Conservation (phyloP, 23 tunicate species). For the Botrylloides violaceus region DNA sequence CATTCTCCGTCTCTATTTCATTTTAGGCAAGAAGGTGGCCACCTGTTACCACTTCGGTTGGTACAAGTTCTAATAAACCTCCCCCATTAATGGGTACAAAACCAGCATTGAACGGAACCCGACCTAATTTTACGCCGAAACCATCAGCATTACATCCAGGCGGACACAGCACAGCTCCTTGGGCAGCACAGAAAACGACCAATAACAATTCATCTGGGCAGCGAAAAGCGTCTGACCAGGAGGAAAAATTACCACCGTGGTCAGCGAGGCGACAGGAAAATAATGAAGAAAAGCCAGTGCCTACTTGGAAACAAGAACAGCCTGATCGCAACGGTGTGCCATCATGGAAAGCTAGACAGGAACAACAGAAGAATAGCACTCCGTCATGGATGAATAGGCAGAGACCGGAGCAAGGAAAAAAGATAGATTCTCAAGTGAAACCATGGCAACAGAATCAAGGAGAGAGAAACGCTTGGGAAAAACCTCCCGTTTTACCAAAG, state of each 20-base stretch:
- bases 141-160: neutral
- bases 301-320: neutral
- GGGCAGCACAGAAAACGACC: neutral
- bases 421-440: no score
- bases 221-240: neutral
- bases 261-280: neutral
- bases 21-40: neutral
- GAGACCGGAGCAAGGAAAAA: no score
- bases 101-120: neutral
- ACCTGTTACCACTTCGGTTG: neutral
- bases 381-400: constrained; percentile 1
- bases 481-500: no score
- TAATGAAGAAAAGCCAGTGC: neutral
- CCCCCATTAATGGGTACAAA: neutral
- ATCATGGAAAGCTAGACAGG: neutral
- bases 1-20: no score
- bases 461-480: no score
- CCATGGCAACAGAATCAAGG: no score
- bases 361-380: neutral
- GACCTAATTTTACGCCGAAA: neutral
- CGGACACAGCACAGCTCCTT: neutral
- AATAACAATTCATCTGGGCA: neutral
- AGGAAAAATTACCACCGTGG: neutral
- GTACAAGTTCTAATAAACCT: neutral
- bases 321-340: neutral